Percentiles rank a stretch among this genome's conserved stretches.
Conservation (phyloP, 2,113 vertebrate species). For the Zosterops borbonicus region DNA sequence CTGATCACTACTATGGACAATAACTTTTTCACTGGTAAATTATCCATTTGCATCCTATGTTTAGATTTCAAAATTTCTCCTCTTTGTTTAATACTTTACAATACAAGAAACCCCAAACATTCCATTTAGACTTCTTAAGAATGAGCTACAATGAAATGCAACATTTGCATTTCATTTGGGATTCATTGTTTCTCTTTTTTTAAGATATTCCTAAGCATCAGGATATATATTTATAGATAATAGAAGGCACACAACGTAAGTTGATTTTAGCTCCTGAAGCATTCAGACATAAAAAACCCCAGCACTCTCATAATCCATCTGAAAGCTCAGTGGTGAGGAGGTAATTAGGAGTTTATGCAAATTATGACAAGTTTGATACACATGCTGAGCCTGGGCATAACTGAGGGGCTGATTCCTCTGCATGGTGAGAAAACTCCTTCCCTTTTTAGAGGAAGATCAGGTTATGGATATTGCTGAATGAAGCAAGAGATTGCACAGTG, state of each 20-base stretch:
- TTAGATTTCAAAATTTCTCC: constrained; percentile 14
- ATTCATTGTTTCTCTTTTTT: not conserved
- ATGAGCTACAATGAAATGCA: not conserved
- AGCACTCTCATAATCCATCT: not conserved
- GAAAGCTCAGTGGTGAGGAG: not conserved
- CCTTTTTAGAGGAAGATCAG: not conserved
- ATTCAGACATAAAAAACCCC: not conserved
- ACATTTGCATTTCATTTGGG: not conserved
- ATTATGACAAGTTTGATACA: not conserved
- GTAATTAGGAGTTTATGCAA: constrained; percentile 33
- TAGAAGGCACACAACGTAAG: not conserved
- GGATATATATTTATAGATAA: not conserved
- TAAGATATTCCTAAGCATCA: not conserved
- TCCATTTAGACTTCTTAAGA: not conserved
- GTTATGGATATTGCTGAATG: not conserved
- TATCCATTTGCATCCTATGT: not conserved
- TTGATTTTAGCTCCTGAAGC: not conserved
- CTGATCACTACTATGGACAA: not conserved
- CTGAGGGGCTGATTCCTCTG: not conserved
- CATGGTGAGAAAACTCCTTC: not conserved
- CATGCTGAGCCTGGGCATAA: not conserved
- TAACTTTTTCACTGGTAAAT: not conserved
- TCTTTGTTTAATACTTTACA: constrained; percentile 16
- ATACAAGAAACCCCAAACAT: not conserved
- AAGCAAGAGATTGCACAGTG: not conserved